Evolutionary conservation across 2,888 invertebrate genomes (phyloP).

Genomic region (Aradus depressus): DNA sequence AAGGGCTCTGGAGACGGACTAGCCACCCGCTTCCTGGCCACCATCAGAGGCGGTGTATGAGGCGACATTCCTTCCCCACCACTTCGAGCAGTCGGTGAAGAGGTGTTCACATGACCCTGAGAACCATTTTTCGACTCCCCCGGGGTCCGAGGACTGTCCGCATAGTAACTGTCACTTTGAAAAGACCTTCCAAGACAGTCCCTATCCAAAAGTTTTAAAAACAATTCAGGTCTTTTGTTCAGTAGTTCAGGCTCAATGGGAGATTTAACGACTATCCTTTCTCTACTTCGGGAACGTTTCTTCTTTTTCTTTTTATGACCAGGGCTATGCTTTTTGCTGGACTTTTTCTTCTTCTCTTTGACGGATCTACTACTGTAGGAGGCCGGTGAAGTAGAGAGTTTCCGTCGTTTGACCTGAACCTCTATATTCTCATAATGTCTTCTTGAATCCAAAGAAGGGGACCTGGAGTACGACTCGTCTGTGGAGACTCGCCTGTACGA

Average conservation of each 20-base stretch:
- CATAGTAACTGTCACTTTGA: not conserved
- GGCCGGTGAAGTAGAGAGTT: conserved; percentile 15
- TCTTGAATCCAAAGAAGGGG: conserved; percentile 15
- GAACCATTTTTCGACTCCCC: conserved; percentile 7
- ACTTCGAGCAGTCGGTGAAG: conserved; percentile 8
- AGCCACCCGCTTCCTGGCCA: conserved; percentile 13
- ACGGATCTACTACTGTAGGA: conserved; percentile 16
- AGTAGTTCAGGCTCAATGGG: conserved; percentile 5
- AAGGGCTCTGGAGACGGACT: conserved; percentile 10
- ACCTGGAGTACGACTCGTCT: conserved; percentile 19
- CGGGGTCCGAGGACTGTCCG: conserved; percentile 4
- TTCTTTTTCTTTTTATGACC: conserved; percentile 25
- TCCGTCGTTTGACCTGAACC: conserved; percentile 10
- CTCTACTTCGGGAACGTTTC: conserved; percentile 22
- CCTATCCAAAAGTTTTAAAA: conserved; percentile 8
- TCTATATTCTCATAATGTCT: conserved; percentile 20
- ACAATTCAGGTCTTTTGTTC: conserved; percentile 9
- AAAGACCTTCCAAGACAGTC: conserved; percentile 7
- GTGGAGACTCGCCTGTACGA: conserved; percentile 16
- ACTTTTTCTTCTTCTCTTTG: conserved; percentile 26
- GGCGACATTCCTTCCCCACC: conserved; percentile 14
- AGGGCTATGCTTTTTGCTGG: conserved; percentile 22
- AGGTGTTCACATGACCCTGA: not conserved
- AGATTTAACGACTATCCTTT: conserved; percentile 11
- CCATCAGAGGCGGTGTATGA: conserved; percentile 25